These are phyloP conservation scores for Dicranocentrus wangi DNA, from an alignment of 2,888 invertebrate species.

Conservation along the genomic window DNA sequence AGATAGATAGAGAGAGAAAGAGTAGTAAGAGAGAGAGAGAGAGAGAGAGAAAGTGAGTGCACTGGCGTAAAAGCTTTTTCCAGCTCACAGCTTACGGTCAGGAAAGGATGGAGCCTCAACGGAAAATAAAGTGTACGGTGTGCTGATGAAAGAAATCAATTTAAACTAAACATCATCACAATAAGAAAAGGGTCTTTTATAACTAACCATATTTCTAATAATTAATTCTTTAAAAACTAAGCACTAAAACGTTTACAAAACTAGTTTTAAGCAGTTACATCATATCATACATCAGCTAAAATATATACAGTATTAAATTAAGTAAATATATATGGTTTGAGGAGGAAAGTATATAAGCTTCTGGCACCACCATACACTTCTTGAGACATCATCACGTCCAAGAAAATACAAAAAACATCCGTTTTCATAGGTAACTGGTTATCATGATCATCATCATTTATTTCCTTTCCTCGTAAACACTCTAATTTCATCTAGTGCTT, in stretches of 20 bases:
- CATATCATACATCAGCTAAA: constrained; percentile 53
- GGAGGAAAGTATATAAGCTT: constrained; percentile 33
- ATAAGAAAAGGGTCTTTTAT: constrained; percentile 13
- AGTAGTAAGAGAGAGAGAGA: constrained; percentile 11
- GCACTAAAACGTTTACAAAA: constrained; percentile 46
- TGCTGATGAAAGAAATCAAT: constrained; percentile 28
- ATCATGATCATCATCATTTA: too few species aligned
- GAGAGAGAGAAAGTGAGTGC: neutral
- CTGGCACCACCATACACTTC: constrained; percentile 26
- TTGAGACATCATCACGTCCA: constrained; percentile 25
- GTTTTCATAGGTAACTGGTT: too few species aligned
- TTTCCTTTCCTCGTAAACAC: too few species aligned
- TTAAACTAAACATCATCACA: constrained; percentile 31
- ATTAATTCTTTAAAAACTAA: constrained; percentile 25
- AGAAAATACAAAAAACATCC: neutral
- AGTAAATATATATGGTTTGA: constrained; percentile 24
- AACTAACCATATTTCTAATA: constrained; percentile 47
- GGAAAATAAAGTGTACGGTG: constrained; percentile 7
- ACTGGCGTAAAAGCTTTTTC: constrained; percentile 6
- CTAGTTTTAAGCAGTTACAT: constrained; percentile 56
- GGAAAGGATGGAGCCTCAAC: constrained; percentile 17
- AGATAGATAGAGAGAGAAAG: neutral
- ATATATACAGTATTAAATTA: constrained; percentile 13
- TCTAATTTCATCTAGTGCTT: too few species aligned
- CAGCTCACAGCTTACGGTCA: constrained; percentile 20